A percentile compares a stretch with the other conserved stretches of the same genome.
These are phyloP conservation scores for Pararge aegeria DNA, from an alignment of 1,140 invertebrate genomes.

Conservation along the genomic window DNA sequence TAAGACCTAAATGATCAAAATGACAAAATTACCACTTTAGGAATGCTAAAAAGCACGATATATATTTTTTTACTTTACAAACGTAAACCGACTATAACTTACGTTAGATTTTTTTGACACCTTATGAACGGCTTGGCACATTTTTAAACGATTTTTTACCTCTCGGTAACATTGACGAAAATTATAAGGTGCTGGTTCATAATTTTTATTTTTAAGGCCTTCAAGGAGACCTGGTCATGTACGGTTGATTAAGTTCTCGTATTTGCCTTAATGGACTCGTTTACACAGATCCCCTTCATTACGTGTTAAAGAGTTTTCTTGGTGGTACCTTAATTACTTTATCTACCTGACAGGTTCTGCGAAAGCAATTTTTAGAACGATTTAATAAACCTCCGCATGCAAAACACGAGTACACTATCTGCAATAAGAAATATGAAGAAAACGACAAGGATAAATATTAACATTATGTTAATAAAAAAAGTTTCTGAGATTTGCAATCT, in stretches of 20 bases:
- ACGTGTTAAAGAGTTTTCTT: conserved; percentile 44
- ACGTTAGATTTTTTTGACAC: conserved; percentile 12
- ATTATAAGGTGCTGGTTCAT: conserved; percentile 13
- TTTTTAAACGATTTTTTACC: conserved; percentile 11
- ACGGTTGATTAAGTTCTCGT: conserved; percentile 41
- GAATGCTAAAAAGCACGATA: background rate
- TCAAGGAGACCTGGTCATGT: conserved; percentile 25
- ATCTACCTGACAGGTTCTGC: conserved; percentile 43
- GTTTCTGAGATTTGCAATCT: conserved; percentile 33
- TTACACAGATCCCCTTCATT: conserved; percentile 56
- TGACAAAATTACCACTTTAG: conserved; percentile 3
- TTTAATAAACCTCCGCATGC: conserved; percentile 50
- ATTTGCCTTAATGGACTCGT: conserved; percentile 59
- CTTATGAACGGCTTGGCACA: conserved; percentile 1
- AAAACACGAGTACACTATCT: conserved; percentile 44
- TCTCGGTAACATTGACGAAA: conserved; percentile 19
- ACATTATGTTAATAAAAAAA: conserved; percentile 44
- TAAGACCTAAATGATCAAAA: background rate
- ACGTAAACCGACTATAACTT: background rate
- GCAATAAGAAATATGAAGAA: conserved; percentile 25
- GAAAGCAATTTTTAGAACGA: conserved; percentile 44
- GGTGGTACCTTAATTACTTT: conserved; percentile 55
- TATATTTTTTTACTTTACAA: background rate
- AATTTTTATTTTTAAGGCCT: conserved; percentile 21
- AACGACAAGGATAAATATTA: conserved; percentile 36